Percentiles rank a stretch among this genome's conserved stretches.
Conservation (phyloP, 2,797 vertebrate species). For the Sebastes cheni region DNA sequence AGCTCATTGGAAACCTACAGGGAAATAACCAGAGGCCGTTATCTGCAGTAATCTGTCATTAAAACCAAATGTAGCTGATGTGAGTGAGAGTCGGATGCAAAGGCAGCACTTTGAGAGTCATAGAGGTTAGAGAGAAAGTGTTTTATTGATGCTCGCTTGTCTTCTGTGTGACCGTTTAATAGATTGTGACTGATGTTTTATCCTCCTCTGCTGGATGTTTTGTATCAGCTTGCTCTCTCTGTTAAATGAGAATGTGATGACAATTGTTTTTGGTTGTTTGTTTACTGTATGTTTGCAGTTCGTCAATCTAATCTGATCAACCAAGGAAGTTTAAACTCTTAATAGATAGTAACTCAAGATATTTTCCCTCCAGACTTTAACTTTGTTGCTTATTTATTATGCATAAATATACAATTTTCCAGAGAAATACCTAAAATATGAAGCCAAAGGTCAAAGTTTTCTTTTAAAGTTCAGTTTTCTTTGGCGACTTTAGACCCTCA, state of each 20-base stretch:
- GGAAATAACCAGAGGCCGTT: conserved; percentile 35
- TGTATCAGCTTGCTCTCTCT: neutral
- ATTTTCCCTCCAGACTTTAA: neutral
- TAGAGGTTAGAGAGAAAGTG: neutral
- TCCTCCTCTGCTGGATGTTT: neutral
- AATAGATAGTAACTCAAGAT: neutral
- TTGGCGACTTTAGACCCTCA: neutral
- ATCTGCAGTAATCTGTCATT: conserved; percentile 25
- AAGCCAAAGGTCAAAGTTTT: neutral
- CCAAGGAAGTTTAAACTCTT: neutral
- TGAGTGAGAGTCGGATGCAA: neutral
- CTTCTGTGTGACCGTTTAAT: neutral
- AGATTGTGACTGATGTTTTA: neutral
- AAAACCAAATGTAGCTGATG: conserved; percentile 21
- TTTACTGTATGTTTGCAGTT: neutral
- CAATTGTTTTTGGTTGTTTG: neutral
- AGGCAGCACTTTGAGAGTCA: neutral
- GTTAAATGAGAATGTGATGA: neutral
- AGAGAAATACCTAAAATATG: neutral
- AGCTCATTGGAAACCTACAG: conserved; percentile 32
- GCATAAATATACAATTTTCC: neutral
- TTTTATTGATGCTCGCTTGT: neutral
- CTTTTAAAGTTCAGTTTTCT: neutral
- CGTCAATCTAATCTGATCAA: neutral
- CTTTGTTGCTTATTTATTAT: neutral